Evolutionary conservation across 1,140 invertebrate genomes (phyloP).

Genomic region (Acyrthosiphon pisum): DNA sequence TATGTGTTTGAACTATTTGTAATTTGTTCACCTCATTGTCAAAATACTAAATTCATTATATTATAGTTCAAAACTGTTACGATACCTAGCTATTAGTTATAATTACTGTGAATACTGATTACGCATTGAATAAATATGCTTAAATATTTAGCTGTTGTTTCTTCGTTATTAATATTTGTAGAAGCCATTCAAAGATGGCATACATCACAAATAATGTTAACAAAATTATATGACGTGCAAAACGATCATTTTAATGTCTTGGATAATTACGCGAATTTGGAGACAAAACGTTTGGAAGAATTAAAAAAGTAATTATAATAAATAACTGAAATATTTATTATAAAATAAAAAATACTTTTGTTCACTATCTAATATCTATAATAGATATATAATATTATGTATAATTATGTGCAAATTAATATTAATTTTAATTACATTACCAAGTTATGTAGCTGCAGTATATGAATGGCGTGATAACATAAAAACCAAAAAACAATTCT

Average conservation of each 20-base stretch:
- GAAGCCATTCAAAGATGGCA: background rate
- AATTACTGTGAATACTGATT: no score
- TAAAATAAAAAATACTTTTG: no score
- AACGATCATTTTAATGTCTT: background rate
- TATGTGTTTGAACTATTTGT: no score
- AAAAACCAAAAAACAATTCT: background rate
- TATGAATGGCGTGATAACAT: background rate
- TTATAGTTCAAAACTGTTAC: no score
- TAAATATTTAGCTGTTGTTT: background rate
- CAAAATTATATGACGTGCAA: background rate
- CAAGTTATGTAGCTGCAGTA: background rate
- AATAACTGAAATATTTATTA: no score
- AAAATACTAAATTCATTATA: no score
- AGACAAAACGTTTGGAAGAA: background rate
- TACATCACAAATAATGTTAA: background rate
- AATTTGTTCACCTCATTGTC: no score
- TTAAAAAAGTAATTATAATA: slow-evolving; percentile 15
- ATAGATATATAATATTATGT: no score
- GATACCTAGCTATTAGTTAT: no score
- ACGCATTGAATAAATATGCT: background rate
- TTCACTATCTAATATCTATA: no score
- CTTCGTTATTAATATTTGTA: background rate
- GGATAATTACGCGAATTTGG: background rate
- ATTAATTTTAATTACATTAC: background rate
- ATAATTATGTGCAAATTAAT: background rate